Base-by-base conservation (phyloP, 2,797 vertebrate species). In the Chelon labrosus region DNA sequence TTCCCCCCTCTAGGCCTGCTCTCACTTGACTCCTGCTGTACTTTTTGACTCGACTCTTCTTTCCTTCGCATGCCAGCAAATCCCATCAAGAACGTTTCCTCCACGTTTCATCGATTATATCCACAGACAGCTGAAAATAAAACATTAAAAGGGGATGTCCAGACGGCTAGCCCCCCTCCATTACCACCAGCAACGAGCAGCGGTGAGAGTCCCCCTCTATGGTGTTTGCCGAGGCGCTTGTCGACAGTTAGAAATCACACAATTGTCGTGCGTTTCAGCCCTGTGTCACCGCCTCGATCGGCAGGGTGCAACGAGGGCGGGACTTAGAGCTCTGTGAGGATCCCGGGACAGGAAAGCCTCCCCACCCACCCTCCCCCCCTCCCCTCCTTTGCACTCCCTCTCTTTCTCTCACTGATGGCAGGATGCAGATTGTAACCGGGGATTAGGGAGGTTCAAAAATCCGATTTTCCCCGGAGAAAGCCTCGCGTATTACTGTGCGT, bases 371-470 rank as follows among this genome's bases (percentile, higher is more conserved):
- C 27, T 20, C 37, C 17, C 5, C 54, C 4, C n/a, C 51, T 7
- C 16, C 52, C 52, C 46, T 31, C 54, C 41, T 39, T 39, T 64
- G 58, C 75, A 44, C 51, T 7, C 16, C 52, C 78, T 71, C 79
- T 78, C 88, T 74, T 65, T 70, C 88, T 61, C 83, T 85, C 82
- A 81, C 94, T 95, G 94, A 95, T 93, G 93, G 93, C 93, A 94
- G 94, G 94, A 92, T 94, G 94, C 95, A 96, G 97, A 97, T 96
- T 96, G 95, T 94, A 92, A 92, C 89, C 1, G 16, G 92, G 95
- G 97, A 97, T 97, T 97, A 97, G 94, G 88, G 93, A 95, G 93
- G 92, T 94, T 93, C 90, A 94, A 91, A 96, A 96, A 97, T 96
- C 96, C 92, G 96, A 96, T 97, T 97, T 96, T 93, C 91, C 92